Percentiles rank a stretch among this genome's conserved stretches.
These are phyloP conservation scores for Lymantria dispar DNA, from an alignment of 2,888 invertebrate species.

Conservation along the genomic window DNA sequence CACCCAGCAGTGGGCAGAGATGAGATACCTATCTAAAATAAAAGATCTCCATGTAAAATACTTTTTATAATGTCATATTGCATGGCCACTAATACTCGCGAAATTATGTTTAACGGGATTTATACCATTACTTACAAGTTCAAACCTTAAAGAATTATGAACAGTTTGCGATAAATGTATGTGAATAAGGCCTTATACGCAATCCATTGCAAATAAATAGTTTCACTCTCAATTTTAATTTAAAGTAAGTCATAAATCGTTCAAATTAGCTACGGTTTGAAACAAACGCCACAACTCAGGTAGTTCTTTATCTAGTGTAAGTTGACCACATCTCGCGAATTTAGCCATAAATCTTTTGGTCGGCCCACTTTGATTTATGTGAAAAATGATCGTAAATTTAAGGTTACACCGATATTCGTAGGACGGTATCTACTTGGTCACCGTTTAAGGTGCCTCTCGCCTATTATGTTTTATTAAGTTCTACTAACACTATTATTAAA, in stretches of 20 bases:
- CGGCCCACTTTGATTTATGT: slow-evolving; percentile 80
- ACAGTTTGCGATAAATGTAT: too few relatives aligned
- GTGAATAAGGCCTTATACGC: too few relatives aligned
- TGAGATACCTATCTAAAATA: too few relatives aligned
- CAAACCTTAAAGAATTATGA: too few relatives aligned
- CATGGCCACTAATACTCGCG: too few relatives aligned
- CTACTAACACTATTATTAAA: slow-evolving; percentile 17
- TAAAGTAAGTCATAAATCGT: slow-evolving; percentile 59
- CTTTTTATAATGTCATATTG: too few relatives aligned
- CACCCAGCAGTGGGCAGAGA: too few relatives aligned
- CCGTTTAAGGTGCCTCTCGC: slow-evolving; percentile 49
- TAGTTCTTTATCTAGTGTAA: slow-evolving; percentile 52
- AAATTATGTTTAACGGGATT: too few relatives aligned
- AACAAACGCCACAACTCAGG: slow-evolving; percentile 49
- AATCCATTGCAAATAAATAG: too few relatives aligned
- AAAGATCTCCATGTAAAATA: too few relatives aligned
- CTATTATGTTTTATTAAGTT: slow-evolving; percentile 47
- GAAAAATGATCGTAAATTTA: slow-evolving; percentile 81
- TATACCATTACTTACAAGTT: too few relatives aligned
- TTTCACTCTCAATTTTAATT: slow-evolving; percentile 58
- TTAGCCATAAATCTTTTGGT: slow-evolving; percentile 73
- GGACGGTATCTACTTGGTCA: slow-evolving; percentile 50
- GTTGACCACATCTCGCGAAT: slow-evolving; percentile 59
- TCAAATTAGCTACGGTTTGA: slow-evolving; percentile 43
- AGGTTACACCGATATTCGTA: slow-evolving; percentile 65